These are phyloP conservation scores for Redunca redunca DNA, from an alignment of 2,113 vertebrate genomes.

Conservation along the genomic window DNA sequence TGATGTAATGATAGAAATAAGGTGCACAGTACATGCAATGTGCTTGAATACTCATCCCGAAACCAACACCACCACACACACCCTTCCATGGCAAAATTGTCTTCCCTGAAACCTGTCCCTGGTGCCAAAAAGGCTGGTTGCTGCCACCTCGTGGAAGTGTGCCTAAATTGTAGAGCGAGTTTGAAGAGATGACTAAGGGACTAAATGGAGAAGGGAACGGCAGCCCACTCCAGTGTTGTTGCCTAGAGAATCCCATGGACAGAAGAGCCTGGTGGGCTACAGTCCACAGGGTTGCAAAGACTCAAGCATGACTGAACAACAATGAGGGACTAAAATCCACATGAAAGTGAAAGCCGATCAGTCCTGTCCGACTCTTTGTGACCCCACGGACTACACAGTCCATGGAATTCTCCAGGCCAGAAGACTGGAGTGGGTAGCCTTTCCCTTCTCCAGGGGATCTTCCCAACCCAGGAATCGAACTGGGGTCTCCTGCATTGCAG, in stretches of 20 bases:
- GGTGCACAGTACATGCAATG: neutral
- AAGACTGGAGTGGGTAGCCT: neutral
- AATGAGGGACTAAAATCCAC: neutral
- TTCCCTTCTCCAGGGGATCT: neutral
- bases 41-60: neutral
- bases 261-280: neutral
- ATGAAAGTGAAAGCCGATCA: fast-evolving
- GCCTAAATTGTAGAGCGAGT: neutral
- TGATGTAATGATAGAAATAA: neutral
- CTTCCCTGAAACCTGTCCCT: neutral
- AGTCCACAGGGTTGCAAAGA: neutral
- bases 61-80: neutral
- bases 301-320: neutral
- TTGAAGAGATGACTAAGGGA: neutral
- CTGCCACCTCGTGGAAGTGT: slow-evolving; percentile 30
- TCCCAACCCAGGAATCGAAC: neutral
- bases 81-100: neutral
- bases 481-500: neutral
- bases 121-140: neutral
- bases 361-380: fast-evolving
- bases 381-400: neutral
- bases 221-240: neutral
- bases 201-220: neutral
- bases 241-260: neutral
- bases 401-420: neutral